Evolutionary conservation across 2,113 vertebrate genomes (phyloP).

Genomic region (Platysternon megacephalum): DNA sequence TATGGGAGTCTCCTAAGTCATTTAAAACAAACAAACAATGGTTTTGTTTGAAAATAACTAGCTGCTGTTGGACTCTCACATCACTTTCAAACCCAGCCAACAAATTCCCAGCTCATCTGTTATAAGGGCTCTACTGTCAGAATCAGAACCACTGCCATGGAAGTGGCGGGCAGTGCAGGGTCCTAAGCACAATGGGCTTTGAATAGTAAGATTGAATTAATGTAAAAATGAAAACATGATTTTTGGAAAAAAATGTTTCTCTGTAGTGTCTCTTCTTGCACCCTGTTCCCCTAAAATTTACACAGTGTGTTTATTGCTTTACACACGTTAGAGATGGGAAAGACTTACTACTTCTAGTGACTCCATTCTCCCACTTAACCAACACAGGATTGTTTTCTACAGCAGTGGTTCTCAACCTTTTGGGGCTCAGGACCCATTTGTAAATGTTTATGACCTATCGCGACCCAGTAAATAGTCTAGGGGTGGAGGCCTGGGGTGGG

Average conservation of each 20-base stretch:
- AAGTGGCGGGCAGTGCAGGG: accelerated
- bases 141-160: accelerated
- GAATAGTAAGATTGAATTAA: accelerated
- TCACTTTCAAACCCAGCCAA: not conserved
- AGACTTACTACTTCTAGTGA: too few relatives aligned
- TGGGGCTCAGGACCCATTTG: not conserved
- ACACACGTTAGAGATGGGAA: accelerated
- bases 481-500: not conserved
- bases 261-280: not conserved
- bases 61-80: not conserved
- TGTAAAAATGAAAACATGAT: not conserved
- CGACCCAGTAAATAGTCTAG: not conserved
- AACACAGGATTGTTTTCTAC: not conserved
- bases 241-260: not conserved
- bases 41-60: not conserved
- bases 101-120: not conserved
- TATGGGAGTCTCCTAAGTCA: not conserved
- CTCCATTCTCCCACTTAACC: accelerated
- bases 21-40: not conserved
- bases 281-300: accelerated
- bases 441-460: not conserved
- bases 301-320: not conserved
- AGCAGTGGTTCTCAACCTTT: not conserved
- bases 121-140: accelerated
- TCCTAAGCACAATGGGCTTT: not conserved